Conservation (phyloP, 1,140 invertebrate genomes). For the Drosophila bipectinata region DNA sequence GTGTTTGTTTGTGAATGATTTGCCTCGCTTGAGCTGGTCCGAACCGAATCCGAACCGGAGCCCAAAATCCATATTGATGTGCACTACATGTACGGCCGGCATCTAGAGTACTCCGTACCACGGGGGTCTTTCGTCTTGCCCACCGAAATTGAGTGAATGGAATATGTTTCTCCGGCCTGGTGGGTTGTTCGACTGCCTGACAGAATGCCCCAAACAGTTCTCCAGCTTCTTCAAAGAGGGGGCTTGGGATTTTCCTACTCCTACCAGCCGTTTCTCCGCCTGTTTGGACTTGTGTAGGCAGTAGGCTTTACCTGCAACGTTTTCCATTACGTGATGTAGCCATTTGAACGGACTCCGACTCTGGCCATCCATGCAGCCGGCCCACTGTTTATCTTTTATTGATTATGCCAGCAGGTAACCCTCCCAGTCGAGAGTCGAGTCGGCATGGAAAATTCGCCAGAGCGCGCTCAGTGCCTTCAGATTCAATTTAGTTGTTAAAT, state of each 20-base stretch:
- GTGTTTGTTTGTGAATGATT: slow-evolving; percentile 56
- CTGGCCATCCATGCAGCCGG: slow-evolving; percentile 16
- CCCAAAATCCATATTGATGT: background rate
- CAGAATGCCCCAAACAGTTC: slow-evolving; percentile 69
- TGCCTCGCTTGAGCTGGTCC: slow-evolving; percentile 19
- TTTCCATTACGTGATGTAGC: slow-evolving; percentile 70
- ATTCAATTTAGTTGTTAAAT: slow-evolving; percentile 81
- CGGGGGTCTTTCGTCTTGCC: slow-evolving; percentile 42
- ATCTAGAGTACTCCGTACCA: slow-evolving; percentile 29
- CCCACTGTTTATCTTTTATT: slow-evolving; percentile 78
- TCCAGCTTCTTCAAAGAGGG: slow-evolving; percentile 35
- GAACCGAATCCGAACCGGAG: slow-evolving; percentile 7
- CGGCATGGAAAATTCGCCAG: slow-evolving; percentile 71
- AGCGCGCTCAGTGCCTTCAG: slow-evolving; percentile 60
- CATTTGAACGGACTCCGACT: slow-evolving; percentile 53
- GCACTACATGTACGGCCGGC: slow-evolving; percentile 14
- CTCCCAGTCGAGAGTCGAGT: slow-evolving; percentile 17
- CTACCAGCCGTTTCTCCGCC: slow-evolving; percentile 10
- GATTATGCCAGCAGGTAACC: slow-evolving; percentile 73
- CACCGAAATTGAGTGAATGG: slow-evolving; percentile 33
- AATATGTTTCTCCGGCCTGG: background rate
- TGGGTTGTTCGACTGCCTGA: slow-evolving; percentile 41
- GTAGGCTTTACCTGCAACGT: slow-evolving; percentile 52
- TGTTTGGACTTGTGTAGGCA: slow-evolving; percentile 38
- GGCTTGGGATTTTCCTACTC: slow-evolving; percentile 20